Conservation (phyloP, 2,113 vertebrate species). For the Amblyornis subalaris region DNA sequence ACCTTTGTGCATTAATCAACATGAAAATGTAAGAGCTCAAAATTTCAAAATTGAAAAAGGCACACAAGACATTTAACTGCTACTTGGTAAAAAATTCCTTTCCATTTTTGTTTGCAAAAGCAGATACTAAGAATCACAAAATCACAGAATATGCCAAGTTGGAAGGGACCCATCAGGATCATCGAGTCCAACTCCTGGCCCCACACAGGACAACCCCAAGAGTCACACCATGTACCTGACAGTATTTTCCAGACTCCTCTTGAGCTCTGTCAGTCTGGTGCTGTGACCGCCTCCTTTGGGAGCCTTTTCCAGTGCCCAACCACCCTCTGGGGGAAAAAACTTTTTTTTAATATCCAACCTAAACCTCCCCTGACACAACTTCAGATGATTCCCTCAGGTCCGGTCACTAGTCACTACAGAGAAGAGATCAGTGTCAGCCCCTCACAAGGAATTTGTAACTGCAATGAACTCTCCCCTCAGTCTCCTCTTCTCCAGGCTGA, state of each 20-base stretch:
- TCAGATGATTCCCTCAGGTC: not conserved
- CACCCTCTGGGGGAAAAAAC: no score
- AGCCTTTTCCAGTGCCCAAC: not conserved
- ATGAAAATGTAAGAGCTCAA: not conserved
- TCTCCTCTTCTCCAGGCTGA: not conserved
- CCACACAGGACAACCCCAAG: not conserved
- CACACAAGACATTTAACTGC: not conserved
- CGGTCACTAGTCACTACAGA: not conserved
- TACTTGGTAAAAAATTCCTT: not conserved
- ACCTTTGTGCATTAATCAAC: not conserved
- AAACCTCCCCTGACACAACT: not conserved
- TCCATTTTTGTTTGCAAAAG: not conserved
- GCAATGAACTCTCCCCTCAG: fast-evolving
- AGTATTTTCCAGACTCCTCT: fast-evolving
- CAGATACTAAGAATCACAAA: not conserved
- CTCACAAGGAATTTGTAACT: not conserved
- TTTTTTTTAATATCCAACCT: not conserved
- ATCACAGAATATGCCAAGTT: not conserved
- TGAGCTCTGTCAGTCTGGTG: not conserved
- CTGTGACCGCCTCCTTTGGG: not conserved
- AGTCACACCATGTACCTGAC: not conserved
- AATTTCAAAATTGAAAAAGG: not conserved
- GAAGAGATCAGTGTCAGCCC: not conserved
- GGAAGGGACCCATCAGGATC: not conserved
- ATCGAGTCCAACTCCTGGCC: fast-evolving